Evolutionary conservation across 2,113 vertebrate species (phyloP).

Genomic region (Uropsilus gracilis): DNA sequence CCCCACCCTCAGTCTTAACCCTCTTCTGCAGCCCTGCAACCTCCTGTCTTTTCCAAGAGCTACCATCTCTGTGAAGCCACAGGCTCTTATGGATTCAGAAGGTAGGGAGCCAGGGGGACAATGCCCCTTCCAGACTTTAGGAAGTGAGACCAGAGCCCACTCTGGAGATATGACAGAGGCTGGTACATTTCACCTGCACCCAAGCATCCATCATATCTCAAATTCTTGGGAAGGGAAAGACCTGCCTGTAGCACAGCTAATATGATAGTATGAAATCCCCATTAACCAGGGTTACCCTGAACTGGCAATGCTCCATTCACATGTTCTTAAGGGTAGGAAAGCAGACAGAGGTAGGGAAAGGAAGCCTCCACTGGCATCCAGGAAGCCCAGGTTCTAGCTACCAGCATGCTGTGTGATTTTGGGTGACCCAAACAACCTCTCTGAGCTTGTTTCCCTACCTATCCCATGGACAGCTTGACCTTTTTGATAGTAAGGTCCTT

Average conservation of each 20-base stretch:
- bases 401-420: not conserved
- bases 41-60: not conserved
- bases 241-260: not conserved
- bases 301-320: not conserved
- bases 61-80: not conserved
- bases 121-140: not conserved
- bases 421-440: not conserved
- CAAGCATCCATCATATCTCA: not conserved
- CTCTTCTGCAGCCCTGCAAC: not conserved
- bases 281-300: not conserved
- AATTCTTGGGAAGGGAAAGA: not conserved
- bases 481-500: not conserved
- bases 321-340: not conserved
- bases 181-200: not conserved
- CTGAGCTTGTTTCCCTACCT: not conserved
- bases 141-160: not conserved
- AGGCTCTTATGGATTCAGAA: not conserved
- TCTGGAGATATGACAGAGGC: not conserved
- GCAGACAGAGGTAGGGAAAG: not conserved
- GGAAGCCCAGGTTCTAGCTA: not conserved
- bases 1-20: not conserved
- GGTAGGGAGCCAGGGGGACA: not conserved
- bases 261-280: not conserved
- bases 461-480: not conserved
- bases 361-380: not conserved